These are phyloP conservation scores for Augiades crinisus DNA, from an alignment of 2,888 invertebrate species.

Conservation along the genomic window DNA sequence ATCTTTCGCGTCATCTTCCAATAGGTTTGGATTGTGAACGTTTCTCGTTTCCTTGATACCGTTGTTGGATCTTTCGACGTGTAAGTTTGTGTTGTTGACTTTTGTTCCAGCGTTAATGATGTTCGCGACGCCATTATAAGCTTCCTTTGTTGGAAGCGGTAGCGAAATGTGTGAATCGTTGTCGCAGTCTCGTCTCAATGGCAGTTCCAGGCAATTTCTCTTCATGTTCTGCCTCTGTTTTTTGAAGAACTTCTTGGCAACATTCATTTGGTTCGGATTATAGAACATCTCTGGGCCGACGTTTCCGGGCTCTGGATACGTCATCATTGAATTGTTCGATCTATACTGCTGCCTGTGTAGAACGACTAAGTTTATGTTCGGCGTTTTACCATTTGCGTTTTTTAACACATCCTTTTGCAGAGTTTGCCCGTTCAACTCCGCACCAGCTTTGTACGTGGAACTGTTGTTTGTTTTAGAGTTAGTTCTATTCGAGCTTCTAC, in stretches of 20 bases:
- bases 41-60: constrained; percentile 81
- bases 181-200: constrained; percentile 82
- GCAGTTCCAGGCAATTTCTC: constrained; percentile 86
- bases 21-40: constrained; percentile 83
- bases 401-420: constrained; percentile 60
- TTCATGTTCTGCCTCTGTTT: constrained; percentile 89
- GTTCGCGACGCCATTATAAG: constrained; percentile 78
- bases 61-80: constrained; percentile 82
- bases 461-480: constrained; percentile 85
- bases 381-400: constrained; percentile 73
- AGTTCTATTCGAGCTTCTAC: constrained; percentile 85
- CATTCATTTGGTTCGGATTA: constrained; percentile 96
- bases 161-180: constrained; percentile 73
- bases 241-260: constrained; percentile 95
- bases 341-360: constrained; percentile 88
- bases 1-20: constrained; percentile 83
- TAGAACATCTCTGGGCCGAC: constrained; percentile 91
- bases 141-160: constrained; percentile 73
- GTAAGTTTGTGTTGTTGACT: constrained; percentile 91
- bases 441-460: constrained; percentile 83
- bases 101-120: constrained; percentile 87
- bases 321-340: constrained; percentile 85
- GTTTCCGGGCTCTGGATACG: constrained; percentile 78
- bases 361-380: constrained; percentile 86
- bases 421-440: constrained; percentile 82